phyloP scores from a whole-genome alignment of 2,888 invertebrate species.

The Lingula anatina region DNA sequence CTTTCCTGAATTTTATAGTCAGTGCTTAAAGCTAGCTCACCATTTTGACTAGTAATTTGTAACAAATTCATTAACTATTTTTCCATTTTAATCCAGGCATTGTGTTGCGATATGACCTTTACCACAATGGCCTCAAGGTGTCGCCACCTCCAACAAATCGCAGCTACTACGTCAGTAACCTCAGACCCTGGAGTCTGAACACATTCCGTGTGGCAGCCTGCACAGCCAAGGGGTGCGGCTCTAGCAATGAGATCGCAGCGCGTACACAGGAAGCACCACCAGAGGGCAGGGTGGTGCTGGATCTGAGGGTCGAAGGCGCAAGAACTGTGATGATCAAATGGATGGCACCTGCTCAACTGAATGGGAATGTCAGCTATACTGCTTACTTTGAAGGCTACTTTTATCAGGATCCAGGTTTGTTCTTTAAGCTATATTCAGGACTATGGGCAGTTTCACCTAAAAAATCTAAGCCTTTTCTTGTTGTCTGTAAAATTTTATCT shows the following conservation, averaged over 20 bases:
- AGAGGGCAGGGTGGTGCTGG: conserved; percentile 35
- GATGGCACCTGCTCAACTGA: conserved; percentile 32
- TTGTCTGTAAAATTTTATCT: no score
- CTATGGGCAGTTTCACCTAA: not conserved
- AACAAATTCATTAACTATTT: no score
- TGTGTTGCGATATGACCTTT: conserved; percentile 37
- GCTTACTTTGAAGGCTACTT: conserved; percentile 41
- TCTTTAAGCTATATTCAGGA: not conserved
- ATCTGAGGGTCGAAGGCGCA: conserved; percentile 23
- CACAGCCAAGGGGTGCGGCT: conserved; percentile 42
- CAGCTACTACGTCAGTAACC: conserved; percentile 19
- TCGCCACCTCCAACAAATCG: conserved; percentile 17
- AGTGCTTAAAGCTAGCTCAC: no score
- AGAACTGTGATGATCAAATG: conserved; percentile 35
- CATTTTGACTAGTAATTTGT: no score
- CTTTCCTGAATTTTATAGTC: no score
- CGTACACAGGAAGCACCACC: conserved; percentile 44
- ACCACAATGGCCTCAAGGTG: conserved; percentile 43
- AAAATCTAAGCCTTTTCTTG: no score
- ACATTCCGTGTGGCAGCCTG: conserved; percentile 39
- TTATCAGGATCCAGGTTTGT: conserved; percentile 38
- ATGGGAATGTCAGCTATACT: conserved; percentile 41
- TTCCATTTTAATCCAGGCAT: conserved; percentile 25
- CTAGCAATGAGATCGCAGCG: conserved; percentile 29
- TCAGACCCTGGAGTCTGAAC: conserved; percentile 45